phyloP scores from a whole-genome alignment of 2,113 vertebrate genomes.

The Nesoenas mayeri region DNA sequence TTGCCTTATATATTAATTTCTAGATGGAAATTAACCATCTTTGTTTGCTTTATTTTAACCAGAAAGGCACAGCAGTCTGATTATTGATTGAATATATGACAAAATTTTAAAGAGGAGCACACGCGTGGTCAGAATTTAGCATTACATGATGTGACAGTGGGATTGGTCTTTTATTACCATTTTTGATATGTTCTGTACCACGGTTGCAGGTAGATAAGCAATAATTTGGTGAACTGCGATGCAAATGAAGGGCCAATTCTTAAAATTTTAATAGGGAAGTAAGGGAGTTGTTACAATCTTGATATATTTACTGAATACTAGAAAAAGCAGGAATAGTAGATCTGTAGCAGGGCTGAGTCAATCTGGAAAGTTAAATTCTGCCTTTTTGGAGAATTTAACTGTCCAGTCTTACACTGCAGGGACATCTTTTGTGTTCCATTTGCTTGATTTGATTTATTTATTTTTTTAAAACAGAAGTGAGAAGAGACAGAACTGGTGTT shows the following conservation, averaged over 20 bases:
- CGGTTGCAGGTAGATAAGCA: slow-evolving; percentile 50
- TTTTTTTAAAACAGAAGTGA: background rate
- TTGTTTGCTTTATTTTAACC: background rate
- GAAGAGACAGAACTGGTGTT: background rate
- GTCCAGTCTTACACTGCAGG: background rate
- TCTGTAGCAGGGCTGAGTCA: background rate
- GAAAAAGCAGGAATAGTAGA: background rate
- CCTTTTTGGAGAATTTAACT: background rate
- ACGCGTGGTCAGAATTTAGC: slow-evolving; percentile 7
- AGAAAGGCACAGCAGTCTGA: background rate
- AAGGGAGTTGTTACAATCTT: background rate
- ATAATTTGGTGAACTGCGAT: slow-evolving; percentile 21
- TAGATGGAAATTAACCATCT: background rate
- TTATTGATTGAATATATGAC: slow-evolving; percentile 2
- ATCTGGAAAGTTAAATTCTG: background rate
- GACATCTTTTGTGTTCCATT: background rate
- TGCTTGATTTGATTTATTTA: background rate
- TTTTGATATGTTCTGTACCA: slow-evolving; percentile 32
- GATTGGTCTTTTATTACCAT: slow-evolving; percentile 32
- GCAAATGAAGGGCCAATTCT: slow-evolving; percentile 24
- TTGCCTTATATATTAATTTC: slow-evolving; percentile 17
- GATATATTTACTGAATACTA: slow-evolving; percentile 44
- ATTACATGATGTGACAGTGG: slow-evolving; percentile 11
- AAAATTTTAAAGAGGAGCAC: slow-evolving; percentile 15
- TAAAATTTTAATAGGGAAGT: slow-evolving; percentile 47